Conservation (phyloP, 1,140 invertebrate species). For the Drosophila virilis region DNA sequence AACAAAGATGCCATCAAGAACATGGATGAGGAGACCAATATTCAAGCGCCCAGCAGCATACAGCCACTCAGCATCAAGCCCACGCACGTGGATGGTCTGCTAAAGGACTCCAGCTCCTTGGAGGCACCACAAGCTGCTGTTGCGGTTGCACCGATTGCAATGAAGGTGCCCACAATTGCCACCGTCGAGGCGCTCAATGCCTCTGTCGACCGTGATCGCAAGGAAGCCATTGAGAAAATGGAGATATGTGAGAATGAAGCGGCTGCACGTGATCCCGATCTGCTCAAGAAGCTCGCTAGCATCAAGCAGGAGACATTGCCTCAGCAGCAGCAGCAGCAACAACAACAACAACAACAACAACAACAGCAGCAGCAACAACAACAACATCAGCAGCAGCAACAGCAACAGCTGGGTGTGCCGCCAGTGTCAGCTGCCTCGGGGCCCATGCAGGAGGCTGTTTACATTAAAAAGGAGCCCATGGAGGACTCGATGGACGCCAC, state of each 20-base stretch:
- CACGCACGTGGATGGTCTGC: conserved; percentile 42
- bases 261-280: conserved; percentile 69
- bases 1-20: conserved; percentile 83
- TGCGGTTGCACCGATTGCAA: conserved; percentile 46
- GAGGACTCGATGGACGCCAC: conserved; percentile 83
- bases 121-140: conserved; percentile 23
- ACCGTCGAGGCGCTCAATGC: conserved; percentile 79
- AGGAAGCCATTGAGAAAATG: conserved; percentile 75
- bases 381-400: conserved; percentile 74
- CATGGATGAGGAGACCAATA: conserved; percentile 81
- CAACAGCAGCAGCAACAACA: conserved; percentile 76
- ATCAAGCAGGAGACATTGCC: conserved; percentile 79
- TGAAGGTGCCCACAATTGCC: conserved; percentile 79
- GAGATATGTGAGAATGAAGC: conserved; percentile 54
- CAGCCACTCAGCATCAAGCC: conserved; percentile 34
- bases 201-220: conserved; percentile 74
- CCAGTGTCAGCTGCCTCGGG: conserved; percentile 44
- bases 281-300: conserved; percentile 79
- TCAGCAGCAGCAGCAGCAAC: conserved; percentile 35
- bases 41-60: conserved; percentile 69
- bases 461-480: conserved; percentile 84
- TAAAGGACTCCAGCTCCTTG: conserved; percentile 38
- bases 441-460: conserved; percentile 56
- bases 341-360: conserved; percentile 55
- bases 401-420: conserved; percentile 56